A percentile compares a stretch with the other conserved stretches of the same genome.
phyloP scores from a whole-genome alignment of 2,113 vertebrate genomes.

The Tetrax tetrax region DNA sequence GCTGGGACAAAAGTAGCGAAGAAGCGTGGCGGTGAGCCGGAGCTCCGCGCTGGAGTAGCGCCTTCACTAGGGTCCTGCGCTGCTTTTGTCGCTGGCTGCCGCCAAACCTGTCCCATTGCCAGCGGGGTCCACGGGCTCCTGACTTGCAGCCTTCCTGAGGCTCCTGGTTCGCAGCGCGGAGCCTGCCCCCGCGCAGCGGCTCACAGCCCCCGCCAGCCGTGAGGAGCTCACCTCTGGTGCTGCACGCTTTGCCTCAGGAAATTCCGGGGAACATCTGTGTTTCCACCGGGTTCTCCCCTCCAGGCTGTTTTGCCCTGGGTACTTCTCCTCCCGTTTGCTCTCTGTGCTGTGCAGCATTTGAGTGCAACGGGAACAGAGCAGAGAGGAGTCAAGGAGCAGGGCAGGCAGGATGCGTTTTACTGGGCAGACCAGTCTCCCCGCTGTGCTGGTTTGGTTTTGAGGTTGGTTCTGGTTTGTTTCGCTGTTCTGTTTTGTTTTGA shows the following conservation, averaged over 20 bases:
- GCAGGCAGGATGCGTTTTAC: background rate
- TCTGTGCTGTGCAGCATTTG: background rate
- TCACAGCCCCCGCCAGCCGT: accelerated
- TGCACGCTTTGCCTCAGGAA: background rate
- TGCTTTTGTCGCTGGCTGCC: accelerated
- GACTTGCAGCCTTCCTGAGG: background rate
- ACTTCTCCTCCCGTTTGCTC: background rate
- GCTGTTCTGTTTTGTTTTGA: background rate
- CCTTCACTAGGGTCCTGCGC: accelerated
- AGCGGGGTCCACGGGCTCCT: accelerated
- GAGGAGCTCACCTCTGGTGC: background rate
- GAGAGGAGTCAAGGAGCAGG: background rate
- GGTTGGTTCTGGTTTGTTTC: background rate
- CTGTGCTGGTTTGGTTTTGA: background rate
- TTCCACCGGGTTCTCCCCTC: background rate
- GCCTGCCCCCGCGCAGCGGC: background rate
- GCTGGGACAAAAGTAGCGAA: background rate
- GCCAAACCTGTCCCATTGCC: accelerated
- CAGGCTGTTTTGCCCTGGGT: background rate
- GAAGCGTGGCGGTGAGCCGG: background rate
- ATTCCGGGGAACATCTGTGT: background rate
- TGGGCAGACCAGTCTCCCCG: background rate
- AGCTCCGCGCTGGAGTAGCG: background rate
- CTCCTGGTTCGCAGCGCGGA: background rate
- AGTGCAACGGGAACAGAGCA: background rate